Conservation (phyloP, 2,113 vertebrate genomes). For the Anarrhichthys ocellatus region DNA sequence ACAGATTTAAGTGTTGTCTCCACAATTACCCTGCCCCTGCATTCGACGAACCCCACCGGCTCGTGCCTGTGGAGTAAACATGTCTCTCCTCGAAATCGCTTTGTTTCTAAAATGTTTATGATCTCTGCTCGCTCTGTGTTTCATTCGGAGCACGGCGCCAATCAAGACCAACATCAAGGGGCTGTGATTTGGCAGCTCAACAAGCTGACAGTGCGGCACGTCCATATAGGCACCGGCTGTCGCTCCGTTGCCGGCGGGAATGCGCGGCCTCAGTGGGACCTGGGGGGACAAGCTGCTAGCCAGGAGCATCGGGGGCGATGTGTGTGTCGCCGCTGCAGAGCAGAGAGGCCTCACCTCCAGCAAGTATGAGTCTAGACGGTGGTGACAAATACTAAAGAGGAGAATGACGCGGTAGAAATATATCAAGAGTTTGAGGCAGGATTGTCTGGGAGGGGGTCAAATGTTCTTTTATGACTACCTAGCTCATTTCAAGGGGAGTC, state of each 20-base stretch:
- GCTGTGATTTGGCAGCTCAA: slow-evolving; percentile 28
- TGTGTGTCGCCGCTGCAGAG: not conserved
- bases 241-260: not conserved
- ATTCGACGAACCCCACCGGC: slow-evolving; percentile 42
- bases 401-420: slow-evolving; percentile 5
- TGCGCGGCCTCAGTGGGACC: not conserved
- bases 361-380: not conserved
- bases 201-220: slow-evolving; percentile 10
- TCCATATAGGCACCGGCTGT: slow-evolving; percentile 23
- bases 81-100: slow-evolving; percentile 5
- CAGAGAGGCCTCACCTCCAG: slow-evolving; percentile 13
- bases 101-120: slow-evolving; percentile 23
- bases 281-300: slow-evolving; percentile 10
- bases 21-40: slow-evolving; percentile 47
- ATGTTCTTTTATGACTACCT: not conserved
- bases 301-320: slow-evolving; percentile 24
- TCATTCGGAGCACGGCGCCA: slow-evolving; percentile 1
- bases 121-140: slow-evolving; percentile 32
- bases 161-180: slow-evolving; percentile 38
- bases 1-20: slow-evolving; percentile 66
- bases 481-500: not conserved
- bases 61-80: slow-evolving; percentile 41
- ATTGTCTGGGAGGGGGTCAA: not conserved
- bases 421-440: not conserved
- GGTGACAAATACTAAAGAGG: slow-evolving; percentile 1